Conservation (phyloP, 1,140 invertebrate genomes). For the Trichonephila clavata region DNA sequence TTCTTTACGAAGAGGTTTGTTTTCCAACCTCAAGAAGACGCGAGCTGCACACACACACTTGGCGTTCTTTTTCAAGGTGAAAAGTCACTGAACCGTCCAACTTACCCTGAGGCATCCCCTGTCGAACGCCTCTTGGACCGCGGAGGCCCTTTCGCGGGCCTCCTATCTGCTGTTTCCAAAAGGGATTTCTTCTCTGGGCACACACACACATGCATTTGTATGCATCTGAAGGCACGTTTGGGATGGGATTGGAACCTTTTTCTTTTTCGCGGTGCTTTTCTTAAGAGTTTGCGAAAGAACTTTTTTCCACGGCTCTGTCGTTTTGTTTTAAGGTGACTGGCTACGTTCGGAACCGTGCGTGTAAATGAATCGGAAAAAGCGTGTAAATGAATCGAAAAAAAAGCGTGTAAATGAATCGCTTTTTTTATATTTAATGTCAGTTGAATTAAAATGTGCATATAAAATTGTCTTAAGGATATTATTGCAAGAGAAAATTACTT, state of each 20-base stretch:
- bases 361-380: no score
- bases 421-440: no score
- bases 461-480: no score
- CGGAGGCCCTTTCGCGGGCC: neutral
- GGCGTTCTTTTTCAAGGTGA: slow-evolving; percentile 37
- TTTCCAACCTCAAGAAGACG: slow-evolving; percentile 6
- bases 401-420: no score
- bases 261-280: neutral
- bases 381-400: no score
- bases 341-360: no score
- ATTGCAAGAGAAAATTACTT: no score
- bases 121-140: neutral
- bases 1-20: neutral
- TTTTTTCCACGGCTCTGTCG: neutral
- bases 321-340: no score
- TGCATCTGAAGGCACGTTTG: slow-evolving; percentile 23
- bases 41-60: neutral
- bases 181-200: neutral
- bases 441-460: no score
- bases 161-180: neutral
- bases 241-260: neutral
- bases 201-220: neutral
- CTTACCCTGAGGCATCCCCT: slow-evolving; percentile 8
- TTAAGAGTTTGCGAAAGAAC: neutral
- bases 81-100: slow-evolving; percentile 36